These are phyloP conservation scores for Cephus cinctus DNA, from an alignment of 1,140 invertebrate species.

Conservation along the genomic window DNA sequence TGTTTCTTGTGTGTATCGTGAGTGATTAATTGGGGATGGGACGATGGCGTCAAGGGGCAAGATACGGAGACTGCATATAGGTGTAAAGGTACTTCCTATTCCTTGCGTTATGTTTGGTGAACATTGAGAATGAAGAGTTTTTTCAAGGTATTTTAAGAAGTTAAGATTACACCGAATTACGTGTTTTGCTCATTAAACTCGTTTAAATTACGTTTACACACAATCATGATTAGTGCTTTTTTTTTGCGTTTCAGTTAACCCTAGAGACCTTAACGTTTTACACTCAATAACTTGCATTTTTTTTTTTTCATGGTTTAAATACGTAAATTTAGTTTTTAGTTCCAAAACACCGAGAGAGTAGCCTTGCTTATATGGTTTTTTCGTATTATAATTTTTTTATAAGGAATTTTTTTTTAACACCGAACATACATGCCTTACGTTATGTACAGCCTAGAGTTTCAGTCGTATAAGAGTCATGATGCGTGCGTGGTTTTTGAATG, in stretches of 20 bases:
- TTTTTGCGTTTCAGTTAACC: conserved; percentile 28
- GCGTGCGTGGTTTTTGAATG: conserved; percentile 15
- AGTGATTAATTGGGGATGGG: background rate
- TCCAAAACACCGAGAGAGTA: conserved; percentile 55
- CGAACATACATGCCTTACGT: conserved; percentile 55
- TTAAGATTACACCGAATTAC: conserved; percentile 35
- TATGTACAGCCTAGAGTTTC: conserved; percentile 56
- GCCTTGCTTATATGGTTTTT: conserved; percentile 51
- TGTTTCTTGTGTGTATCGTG: background rate
- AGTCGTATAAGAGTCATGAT: conserved; percentile 41
- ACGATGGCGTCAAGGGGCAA: conserved; percentile 4
- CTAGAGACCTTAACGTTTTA: conserved; percentile 51
- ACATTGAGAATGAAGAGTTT: conserved; percentile 45
- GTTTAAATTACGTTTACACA: conserved; percentile 50
- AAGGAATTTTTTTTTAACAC: conserved; percentile 52
- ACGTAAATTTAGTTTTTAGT: conserved; percentile 48
- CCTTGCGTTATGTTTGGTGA: conserved; percentile 28
- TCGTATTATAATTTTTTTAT: conserved; percentile 48
- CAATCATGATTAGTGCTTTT: conserved; percentile 48
- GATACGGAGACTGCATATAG: conserved; percentile 30
- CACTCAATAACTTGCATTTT: conserved; percentile 46
- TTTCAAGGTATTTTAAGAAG: conserved; percentile 27
- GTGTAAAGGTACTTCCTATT: conserved; percentile 28
- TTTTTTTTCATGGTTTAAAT: conserved; percentile 36
- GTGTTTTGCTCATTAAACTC: conserved; percentile 23